phyloP scores from a whole-genome alignment of 2,888 invertebrate species.

The Macaria notata region DNA sequence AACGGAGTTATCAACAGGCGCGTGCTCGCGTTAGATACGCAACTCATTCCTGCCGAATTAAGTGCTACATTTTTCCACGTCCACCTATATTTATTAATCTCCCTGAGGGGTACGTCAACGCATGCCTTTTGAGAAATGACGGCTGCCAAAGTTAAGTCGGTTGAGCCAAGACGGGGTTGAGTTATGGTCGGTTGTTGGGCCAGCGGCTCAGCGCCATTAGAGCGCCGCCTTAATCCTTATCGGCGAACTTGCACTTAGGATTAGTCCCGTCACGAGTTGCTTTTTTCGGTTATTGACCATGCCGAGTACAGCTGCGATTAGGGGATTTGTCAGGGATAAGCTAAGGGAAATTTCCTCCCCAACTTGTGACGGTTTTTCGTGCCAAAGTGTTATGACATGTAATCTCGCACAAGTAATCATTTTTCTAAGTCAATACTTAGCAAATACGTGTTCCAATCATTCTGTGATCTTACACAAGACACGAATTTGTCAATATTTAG shows the following conservation, averaged over 20 bases:
- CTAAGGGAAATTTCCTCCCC: slow-evolving; percentile 21
- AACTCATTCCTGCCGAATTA: slow-evolving; percentile 73
- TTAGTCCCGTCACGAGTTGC: slow-evolving; percentile 78
- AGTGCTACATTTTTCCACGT: slow-evolving; percentile 79
- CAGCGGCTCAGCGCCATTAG: slow-evolving; percentile 80
- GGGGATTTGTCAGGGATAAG: slow-evolving; percentile 56
- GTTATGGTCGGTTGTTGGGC: slow-evolving; percentile 80
- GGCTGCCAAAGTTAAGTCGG: slow-evolving; percentile 82
- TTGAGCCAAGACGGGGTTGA: slow-evolving; percentile 78
- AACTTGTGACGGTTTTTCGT: slow-evolving; percentile 1
- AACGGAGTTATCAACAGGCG: slow-evolving; percentile 46
- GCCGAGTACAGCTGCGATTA: slow-evolving; percentile 74
- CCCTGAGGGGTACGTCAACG: slow-evolving; percentile 66
- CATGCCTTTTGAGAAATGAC: slow-evolving; percentile 81
- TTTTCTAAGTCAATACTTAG: no score
- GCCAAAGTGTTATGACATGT: background rate
- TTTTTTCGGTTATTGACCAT: slow-evolving; percentile 73
- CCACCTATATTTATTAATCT: slow-evolving; percentile 80
- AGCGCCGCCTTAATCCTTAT: slow-evolving; percentile 77
- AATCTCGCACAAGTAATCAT: no score
- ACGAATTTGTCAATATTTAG: no score
- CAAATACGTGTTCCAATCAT: no score
- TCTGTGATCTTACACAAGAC: no score
- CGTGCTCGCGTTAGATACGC: slow-evolving; percentile 58
- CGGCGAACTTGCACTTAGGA: slow-evolving; percentile 81